Conservation (phyloP, 92 coral and sea anemone species). For the Umimayanthus chanpuru region DNA sequence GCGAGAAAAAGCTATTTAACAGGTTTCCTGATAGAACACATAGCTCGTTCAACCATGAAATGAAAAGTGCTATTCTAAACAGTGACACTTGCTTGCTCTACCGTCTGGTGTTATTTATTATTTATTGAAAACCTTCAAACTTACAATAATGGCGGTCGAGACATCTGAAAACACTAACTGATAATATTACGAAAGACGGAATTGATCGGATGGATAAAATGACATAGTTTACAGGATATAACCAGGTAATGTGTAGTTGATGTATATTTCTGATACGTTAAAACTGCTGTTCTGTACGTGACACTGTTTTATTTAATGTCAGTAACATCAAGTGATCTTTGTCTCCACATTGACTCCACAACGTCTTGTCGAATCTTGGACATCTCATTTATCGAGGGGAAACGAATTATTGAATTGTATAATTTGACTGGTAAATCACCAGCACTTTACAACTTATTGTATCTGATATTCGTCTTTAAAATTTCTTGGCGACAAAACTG, state of each 20-base stretch:
- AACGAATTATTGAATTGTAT: no score
- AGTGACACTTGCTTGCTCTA: slow-evolving; percentile 29
- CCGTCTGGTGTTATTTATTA: slow-evolving; percentile 4
- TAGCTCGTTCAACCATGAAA: slow-evolving; percentile 15
- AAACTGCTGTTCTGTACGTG: no score
- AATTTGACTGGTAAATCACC: no score
- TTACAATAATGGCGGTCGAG: background rate
- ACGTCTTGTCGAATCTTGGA: background rate
- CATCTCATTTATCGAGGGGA: no score
- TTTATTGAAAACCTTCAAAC: slow-evolving; percentile 2
- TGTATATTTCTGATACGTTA: no score
- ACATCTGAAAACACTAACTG: background rate
- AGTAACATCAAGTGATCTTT: no score
- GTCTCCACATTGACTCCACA: background rate
- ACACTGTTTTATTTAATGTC: no score
- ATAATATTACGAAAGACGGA: background rate
- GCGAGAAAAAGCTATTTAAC: background rate
- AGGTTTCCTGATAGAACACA: slow-evolving; percentile 33
- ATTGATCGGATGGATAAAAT: background rate
- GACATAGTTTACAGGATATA: background rate
- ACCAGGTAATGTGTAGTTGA: background rate
- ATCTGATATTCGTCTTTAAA: no score
- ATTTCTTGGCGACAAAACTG: no score
- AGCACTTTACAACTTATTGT: no score
- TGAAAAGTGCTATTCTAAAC: slow-evolving; percentile 13